Evolutionary conservation across 2,113 vertebrate genomes (phyloP).

Genomic region (Urocitellus parryii): DNA sequence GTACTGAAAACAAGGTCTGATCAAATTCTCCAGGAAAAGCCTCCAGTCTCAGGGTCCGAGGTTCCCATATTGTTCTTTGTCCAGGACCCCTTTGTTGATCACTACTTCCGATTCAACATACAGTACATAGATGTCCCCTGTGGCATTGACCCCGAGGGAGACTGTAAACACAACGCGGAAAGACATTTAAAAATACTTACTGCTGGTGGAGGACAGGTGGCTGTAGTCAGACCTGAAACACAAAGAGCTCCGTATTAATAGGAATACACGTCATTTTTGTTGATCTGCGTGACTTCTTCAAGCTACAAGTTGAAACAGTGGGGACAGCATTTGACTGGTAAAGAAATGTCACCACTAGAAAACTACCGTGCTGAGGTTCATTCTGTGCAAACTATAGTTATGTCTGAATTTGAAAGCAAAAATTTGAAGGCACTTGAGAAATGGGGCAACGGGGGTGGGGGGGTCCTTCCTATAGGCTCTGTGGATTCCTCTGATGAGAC

Average conservation of each 20-base stretch:
- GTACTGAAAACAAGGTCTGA: not conserved
- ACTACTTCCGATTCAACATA: not conserved
- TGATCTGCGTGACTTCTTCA: constrained; percentile 20
- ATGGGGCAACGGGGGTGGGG: not conserved
- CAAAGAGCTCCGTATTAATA: constrained; percentile 82
- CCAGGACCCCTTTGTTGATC: not conserved
- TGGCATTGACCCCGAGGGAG: not conserved
- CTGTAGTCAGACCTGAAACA: constrained; percentile 96
- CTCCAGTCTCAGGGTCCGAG: not conserved
- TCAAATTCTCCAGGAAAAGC: not conserved
- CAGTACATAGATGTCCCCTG: not conserved
- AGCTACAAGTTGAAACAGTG: not conserved
- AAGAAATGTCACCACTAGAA: not conserved
- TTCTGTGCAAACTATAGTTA: not conserved
- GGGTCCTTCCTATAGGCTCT: not conserved
- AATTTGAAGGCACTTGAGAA: not conserved
- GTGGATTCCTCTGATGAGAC: not conserved
- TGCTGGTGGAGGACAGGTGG: constrained; percentile 95
- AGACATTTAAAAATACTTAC: constrained; percentile 90
- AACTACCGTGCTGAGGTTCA: not conserved
- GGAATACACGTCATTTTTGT: not conserved
- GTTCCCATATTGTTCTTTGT: not conserved
- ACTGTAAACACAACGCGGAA: not conserved
- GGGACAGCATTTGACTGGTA: not conserved
- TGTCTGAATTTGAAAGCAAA: constrained; percentile 2